These are phyloP conservation scores for Lepidurus couesii DNA, from an alignment of 1,140 invertebrate species.

Conservation along the genomic window DNA sequence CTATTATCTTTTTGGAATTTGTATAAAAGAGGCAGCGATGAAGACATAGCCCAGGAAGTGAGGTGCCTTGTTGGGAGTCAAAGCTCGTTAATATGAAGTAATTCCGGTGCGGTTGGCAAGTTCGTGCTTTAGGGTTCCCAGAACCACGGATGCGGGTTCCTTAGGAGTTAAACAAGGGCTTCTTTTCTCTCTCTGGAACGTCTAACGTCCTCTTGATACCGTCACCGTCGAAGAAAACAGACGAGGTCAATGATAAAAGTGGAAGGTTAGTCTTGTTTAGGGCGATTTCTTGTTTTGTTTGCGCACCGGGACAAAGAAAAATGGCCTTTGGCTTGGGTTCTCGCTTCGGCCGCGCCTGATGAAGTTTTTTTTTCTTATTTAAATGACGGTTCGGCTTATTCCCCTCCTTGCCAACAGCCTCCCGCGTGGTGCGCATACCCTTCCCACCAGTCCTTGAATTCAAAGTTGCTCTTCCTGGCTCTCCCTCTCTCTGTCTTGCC, in stretches of 20 bases:
- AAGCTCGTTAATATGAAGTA: not conserved
- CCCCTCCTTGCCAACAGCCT: not conserved
- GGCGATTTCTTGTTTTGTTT: too few relatives aligned
- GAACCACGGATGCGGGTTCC: not conserved
- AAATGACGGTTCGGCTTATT: not conserved
- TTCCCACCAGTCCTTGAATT: constrained; percentile 15
- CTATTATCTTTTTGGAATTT: not conserved
- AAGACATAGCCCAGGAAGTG: not conserved
- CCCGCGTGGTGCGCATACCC: not conserved
- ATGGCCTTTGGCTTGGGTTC: too few relatives aligned
- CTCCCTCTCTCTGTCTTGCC: not conserved
- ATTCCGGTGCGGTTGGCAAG: not conserved
- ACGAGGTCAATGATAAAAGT: too few relatives aligned
- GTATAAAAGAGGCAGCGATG: not conserved
- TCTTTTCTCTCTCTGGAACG: too few relatives aligned
- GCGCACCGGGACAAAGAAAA: too few relatives aligned
- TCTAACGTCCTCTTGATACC: too few relatives aligned
- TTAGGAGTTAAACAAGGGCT: not conserved
- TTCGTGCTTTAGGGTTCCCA: not conserved
- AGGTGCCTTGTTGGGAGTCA: constrained; percentile 3
- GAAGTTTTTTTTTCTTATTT: not conserved
- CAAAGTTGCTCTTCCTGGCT: constrained; percentile 9
- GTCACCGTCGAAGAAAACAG: too few relatives aligned
- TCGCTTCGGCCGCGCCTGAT: too few relatives aligned
- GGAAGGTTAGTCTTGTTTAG: too few relatives aligned